phyloP scores from a whole-genome alignment of 2,113 vertebrate species.

The Upupa epops region DNA sequence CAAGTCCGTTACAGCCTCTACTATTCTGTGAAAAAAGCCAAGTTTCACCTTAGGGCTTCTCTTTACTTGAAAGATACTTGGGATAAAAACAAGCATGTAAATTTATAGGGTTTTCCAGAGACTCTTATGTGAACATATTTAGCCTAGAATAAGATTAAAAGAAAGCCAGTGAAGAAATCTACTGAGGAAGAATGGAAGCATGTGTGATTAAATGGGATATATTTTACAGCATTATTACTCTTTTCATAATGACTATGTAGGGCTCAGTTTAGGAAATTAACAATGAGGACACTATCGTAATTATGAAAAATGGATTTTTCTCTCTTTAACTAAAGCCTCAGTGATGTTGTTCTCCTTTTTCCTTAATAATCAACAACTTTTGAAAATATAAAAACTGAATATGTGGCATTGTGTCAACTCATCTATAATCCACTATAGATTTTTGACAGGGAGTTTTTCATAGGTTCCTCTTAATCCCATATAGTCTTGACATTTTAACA shows the following conservation, averaged over 20 bases:
- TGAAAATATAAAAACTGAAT: neutral
- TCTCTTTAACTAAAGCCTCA: neutral
- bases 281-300: neutral
- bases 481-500: neutral
- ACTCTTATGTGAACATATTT: neutral
- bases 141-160: neutral
- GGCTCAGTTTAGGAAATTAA: neutral
- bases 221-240: neutral
- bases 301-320: neutral
- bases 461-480: neutral
- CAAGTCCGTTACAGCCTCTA: too few species aligned
- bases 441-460: neutral
- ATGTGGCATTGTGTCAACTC: neutral
- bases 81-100: neutral
- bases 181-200: neutral
- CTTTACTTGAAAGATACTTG: slow-evolving; percentile 13
- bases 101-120: slow-evolving; percentile 5
- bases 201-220: neutral
- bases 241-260: neutral
- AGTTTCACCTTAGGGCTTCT: neutral
- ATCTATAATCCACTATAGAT: neutral
- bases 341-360: neutral
- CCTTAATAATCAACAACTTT: neutral
- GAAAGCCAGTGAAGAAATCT: neutral
- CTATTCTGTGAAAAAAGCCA: neutral